Percentiles rank a stretch among this genome's conserved stretches.
Conservation (phyloP, 1,140 invertebrate genomes). For the Pogonognathellus flavescens region DNA sequence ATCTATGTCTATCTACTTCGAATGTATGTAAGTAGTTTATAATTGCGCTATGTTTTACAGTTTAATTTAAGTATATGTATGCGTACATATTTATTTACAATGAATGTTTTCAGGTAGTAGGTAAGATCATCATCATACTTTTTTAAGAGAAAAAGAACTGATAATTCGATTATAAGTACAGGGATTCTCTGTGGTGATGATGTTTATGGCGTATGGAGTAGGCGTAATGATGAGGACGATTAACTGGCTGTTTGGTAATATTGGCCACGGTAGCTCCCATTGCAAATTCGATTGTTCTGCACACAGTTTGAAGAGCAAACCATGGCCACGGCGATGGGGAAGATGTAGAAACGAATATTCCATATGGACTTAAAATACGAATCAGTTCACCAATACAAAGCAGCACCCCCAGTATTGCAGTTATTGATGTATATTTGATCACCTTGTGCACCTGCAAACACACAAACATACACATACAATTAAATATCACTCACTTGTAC, state of each 20-base stretch:
- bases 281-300: slow-evolving; percentile 72
- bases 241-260: slow-evolving; percentile 76
- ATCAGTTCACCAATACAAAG: slow-evolving; percentile 73
- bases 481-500: neutral
- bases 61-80: too few relatives aligned
- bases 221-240: slow-evolving; percentile 73
- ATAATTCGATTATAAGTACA: slow-evolving; percentile 69
- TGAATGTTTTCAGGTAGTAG: too few relatives aligned
- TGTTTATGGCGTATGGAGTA: slow-evolving; percentile 72
- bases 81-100: neutral
- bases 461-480: neutral
- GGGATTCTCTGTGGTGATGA: slow-evolving; percentile 69
- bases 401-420: slow-evolving; percentile 72
- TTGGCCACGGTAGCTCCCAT: slow-evolving; percentile 75
- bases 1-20: too few relatives aligned
- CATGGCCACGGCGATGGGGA: slow-evolving; percentile 71
- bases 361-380: slow-evolving; percentile 73
- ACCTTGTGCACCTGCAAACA: slow-evolving; percentile 63
- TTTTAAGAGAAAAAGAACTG: too few relatives aligned
- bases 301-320: slow-evolving; percentile 75
- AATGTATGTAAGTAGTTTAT: too few relatives aligned
- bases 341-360: slow-evolving; percentile 63
- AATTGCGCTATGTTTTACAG: too few relatives aligned
- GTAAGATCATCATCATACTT: too few relatives aligned
- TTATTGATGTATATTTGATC: slow-evolving; percentile 66